Conservation (phyloP, 2,888 invertebrate genomes). For the Listrodromus nycthemerus region DNA sequence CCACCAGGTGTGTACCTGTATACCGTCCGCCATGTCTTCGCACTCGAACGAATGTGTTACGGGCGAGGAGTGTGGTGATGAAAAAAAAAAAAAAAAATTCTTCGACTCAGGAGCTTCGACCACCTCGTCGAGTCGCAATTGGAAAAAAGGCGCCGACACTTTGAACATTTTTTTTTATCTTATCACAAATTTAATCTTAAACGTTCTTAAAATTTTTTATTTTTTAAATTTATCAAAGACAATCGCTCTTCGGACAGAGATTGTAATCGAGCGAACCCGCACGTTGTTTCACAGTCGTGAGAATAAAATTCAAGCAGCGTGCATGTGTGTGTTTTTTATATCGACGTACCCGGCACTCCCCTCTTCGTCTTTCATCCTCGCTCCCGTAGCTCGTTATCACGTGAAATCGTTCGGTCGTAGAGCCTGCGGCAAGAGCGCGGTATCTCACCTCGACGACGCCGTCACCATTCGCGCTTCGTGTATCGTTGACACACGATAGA, state of each 20-base stretch:
- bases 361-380: constrained; percentile 40
- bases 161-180: no score
- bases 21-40: constrained; percentile 42
- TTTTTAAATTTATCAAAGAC: neutral
- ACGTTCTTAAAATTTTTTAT: neutral
- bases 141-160: neutral
- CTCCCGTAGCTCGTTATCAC: neutral
- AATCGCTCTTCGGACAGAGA: neutral
- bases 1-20: constrained; percentile 53
- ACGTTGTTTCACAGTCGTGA: constrained; percentile 1
- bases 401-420: neutral
- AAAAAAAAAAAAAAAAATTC: neutral
- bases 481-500: constrained; percentile 46
- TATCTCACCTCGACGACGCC: constrained; percentile 22
- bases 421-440: neutral
- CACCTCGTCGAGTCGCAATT: no score
- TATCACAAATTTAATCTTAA: constrained; percentile 18
- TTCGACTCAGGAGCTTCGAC: no score
- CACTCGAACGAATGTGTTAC: constrained; percentile 32
- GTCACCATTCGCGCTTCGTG: constrained; percentile 42
- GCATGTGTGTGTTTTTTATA: constrained; percentile 6
- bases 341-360: constrained; percentile 46
- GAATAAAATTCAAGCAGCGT: neutral
- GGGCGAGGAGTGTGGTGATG: neutral
- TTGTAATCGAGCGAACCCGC: neutral